Evolutionary conservation across 2,888 invertebrate genomes (phyloP).

Genomic region (Meloe dianella): DNA sequence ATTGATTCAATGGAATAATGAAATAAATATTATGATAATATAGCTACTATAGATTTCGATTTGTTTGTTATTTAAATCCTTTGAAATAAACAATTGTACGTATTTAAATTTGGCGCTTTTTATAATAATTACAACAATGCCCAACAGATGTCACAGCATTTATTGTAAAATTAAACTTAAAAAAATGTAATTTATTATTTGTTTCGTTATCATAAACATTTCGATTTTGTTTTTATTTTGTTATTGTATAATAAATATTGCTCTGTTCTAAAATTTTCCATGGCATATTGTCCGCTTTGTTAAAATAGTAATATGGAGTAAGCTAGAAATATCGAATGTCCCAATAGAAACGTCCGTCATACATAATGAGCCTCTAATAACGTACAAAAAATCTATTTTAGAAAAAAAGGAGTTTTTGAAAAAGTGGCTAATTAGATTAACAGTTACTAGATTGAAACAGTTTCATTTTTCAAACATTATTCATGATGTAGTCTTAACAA

Average conservation of each 20-base stretch:
- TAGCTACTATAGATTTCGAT: background rate
- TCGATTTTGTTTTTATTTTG: background rate
- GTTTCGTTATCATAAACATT: background rate
- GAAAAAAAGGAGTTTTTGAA: too few species aligned
- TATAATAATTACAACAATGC: background rate
- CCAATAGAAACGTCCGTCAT: background rate
- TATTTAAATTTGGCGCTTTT: constrained; percentile 1
- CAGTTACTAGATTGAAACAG: too few species aligned
- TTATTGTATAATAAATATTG: too few species aligned
- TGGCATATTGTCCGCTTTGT: background rate
- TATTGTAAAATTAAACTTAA: background rate
- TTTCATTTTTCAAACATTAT: too few species aligned
- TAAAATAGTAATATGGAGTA: background rate
- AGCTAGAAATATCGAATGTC: background rate
- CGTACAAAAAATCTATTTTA: too few species aligned
- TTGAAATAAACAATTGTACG: background rate
- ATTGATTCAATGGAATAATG: background rate
- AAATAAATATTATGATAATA: background rate
- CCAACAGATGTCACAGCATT: background rate
- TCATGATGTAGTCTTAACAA: too few species aligned
- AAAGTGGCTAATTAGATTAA: too few species aligned
- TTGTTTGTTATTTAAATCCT: background rate
- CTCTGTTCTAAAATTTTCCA: too few species aligned
- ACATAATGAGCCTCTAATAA: too few species aligned
- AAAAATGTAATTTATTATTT: background rate